phyloP scores from a whole-genome alignment of 2,888 invertebrate genomes.

The Coenonympha glycerion region DNA sequence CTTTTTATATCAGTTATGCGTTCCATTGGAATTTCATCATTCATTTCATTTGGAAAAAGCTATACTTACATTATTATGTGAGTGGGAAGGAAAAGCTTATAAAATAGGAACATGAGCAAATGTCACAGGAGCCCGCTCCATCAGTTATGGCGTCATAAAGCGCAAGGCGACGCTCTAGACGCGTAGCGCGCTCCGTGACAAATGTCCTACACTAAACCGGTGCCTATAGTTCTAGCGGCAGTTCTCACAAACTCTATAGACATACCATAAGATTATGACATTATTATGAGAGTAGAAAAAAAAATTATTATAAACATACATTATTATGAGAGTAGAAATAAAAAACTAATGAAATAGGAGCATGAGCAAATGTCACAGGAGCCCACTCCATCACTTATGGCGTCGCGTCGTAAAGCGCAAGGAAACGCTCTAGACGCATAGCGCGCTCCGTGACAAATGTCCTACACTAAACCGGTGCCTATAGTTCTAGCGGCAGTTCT shows the following conservation, averaged over 20 bases:
- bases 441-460: slow-evolving; percentile 46
- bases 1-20: too few relatives aligned
- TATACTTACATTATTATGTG: too few relatives aligned
- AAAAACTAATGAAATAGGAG: slow-evolving; percentile 26
- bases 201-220: slow-evolving; percentile 35
- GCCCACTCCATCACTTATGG: slow-evolving; percentile 39
- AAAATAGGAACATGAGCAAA: slow-evolving; percentile 30
- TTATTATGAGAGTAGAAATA: slow-evolving; percentile 11
- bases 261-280: too few relatives aligned
- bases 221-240: not conserved
- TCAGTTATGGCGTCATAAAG: slow-evolving; percentile 47
- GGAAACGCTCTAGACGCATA: slow-evolving; percentile 32
- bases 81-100: slow-evolving; percentile 17
- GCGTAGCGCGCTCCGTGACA: slow-evolving; percentile 39
- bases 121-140: slow-evolving; percentile 31
- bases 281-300: slow-evolving; percentile 11
- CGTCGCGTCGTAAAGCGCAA: slow-evolving; percentile 46
- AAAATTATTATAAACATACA: too few relatives aligned
- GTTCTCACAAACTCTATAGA: not conserved
- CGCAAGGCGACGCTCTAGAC: slow-evolving; percentile 37
- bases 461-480: slow-evolving; percentile 17
- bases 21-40: too few relatives aligned
- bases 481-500: not conserved
- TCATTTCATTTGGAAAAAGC: too few relatives aligned
- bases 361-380: slow-evolving; percentile 30